Conservation (phyloP, 2,113 vertebrate genomes). For the Nannospalax galili region DNA sequence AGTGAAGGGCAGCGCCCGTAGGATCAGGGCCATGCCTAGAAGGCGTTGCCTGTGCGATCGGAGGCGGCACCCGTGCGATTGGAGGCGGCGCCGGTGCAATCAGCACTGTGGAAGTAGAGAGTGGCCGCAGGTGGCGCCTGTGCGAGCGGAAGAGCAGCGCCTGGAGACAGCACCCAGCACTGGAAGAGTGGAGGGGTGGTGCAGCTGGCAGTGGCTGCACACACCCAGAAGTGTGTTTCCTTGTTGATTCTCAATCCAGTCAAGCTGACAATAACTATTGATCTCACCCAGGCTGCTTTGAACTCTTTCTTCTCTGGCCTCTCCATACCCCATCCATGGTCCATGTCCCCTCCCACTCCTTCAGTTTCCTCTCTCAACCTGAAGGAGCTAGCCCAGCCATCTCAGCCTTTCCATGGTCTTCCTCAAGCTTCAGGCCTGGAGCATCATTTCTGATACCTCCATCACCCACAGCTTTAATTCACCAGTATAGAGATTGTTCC, state of each 20-base stretch:
- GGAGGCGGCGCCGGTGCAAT: too few species aligned
- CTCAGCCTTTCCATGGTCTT: neutral
- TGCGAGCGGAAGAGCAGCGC: too few species aligned
- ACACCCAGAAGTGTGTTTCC: neutral
- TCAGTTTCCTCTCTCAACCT: neutral
- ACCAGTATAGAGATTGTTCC: neutral
- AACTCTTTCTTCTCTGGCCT: neutral
- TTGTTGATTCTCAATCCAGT: neutral
- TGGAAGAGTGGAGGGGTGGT: too few species aligned
- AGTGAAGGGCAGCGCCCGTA: too few species aligned
- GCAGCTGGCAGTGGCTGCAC: too few species aligned
- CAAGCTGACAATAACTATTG: neutral
- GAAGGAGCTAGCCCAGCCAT: neutral
- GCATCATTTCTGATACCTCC: neutral
- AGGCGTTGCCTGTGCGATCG: too few species aligned
- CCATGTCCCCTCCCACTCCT: neutral
- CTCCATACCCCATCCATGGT: neutral
- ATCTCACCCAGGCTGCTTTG: too few species aligned
- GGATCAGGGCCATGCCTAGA: too few species aligned
- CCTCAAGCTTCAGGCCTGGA: neutral
- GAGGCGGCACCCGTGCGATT: too few species aligned
- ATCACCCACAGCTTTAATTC: neutral
- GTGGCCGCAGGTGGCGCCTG: too few species aligned
- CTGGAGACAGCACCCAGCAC: too few species aligned
- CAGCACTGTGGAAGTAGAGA: too few species aligned